Percentiles rank a stretch among this genome's conserved stretches.
Conservation (phyloP, 2,888 invertebrate species). For the Tricholauxania praeusta region DNA sequence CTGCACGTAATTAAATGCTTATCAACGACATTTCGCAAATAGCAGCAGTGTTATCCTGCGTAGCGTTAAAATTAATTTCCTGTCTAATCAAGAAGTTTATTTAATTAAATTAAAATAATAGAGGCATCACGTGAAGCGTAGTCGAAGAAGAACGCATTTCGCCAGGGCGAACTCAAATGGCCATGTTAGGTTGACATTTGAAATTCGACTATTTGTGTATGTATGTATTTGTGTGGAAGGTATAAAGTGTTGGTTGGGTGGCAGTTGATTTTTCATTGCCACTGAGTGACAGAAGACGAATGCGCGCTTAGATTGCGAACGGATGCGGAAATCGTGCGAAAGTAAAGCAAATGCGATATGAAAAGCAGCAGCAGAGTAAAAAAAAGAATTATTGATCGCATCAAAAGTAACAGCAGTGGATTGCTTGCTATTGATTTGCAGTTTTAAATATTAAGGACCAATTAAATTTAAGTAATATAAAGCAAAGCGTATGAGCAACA, state of each 20-base stretch:
- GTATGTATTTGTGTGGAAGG: no score
- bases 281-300: background rate
- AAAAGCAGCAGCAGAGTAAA: background rate
- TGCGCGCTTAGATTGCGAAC: background rate
- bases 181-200: background rate
- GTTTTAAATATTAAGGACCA: no score
- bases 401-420: background rate
- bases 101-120: constrained; percentile 50
- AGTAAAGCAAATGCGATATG: background rate
- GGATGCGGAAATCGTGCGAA: constrained; percentile 1
- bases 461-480: no score
- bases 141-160: background rate
- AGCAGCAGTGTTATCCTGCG: background rate
- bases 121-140: constrained; percentile 5
- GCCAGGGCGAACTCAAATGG: no score
- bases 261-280: no score
- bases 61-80: constrained; percentile 48
- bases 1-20: no score
- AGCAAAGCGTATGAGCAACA: no score
- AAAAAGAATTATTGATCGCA: background rate
- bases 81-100: constrained; percentile 48
- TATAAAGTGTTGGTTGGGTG: no score
- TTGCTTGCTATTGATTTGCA: background rate
- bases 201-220: background rate
- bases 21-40: no score